Conservation (phyloP, 35 echinoderm and acorn worm genomes). For the Heliocidaris tuberculata region DNA sequence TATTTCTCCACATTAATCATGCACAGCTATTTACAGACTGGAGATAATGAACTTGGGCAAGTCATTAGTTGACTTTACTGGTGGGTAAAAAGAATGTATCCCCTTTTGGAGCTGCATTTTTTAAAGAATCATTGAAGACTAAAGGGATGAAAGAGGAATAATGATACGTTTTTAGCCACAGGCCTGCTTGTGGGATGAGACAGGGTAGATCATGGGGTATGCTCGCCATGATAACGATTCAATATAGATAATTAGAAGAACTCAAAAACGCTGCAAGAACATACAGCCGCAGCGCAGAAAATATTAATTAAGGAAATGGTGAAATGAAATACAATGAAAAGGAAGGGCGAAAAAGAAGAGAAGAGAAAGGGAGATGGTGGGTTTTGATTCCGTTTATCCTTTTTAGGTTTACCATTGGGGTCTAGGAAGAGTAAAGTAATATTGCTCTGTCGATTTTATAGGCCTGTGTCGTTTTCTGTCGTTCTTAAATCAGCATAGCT, state of each 20-base stretch:
- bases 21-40: too few species aligned
- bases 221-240: background rate
- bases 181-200: background rate
- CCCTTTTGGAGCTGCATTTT: background rate
- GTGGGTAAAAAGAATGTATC: too few species aligned
- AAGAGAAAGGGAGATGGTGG: background rate
- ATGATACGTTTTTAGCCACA: background rate
- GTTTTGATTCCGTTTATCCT: background rate
- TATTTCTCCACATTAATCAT: too few species aligned
- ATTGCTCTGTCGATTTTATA: too few species aligned
- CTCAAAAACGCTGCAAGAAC: background rate
- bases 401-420: too few species aligned
- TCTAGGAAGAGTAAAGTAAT: too few species aligned
- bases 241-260: background rate
- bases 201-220: background rate
- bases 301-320: background rate
- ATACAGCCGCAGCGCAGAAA: background rate
- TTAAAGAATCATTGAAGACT: background rate
- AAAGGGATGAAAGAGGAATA: background rate
- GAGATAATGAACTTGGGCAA: too few species aligned
- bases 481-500: too few species aligned
- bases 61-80: too few species aligned
- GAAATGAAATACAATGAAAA: background rate
- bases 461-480: too few species aligned
- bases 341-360: background rate